Conservation (phyloP, 2,113 vertebrate species). For the Prunella fulvescens region DNA sequence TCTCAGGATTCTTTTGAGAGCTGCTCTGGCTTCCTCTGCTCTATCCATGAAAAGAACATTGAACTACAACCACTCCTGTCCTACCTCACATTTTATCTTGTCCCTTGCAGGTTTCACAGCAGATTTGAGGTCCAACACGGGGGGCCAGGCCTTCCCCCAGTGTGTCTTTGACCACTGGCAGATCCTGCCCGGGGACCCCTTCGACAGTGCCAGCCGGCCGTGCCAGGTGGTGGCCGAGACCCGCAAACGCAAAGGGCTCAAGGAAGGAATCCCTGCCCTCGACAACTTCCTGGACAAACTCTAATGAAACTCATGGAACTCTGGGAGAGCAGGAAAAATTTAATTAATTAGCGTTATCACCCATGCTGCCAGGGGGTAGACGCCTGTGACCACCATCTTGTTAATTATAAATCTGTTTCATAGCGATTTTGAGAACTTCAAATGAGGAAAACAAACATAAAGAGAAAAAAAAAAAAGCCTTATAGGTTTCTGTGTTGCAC, state of each 20-base stretch:
- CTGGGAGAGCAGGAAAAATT: not conserved
- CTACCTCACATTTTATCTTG: accelerated
- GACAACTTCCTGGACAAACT: constrained; percentile 96
- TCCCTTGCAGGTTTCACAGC: constrained; percentile 86
- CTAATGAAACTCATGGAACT: constrained; percentile 7
- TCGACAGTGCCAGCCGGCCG: constrained; percentile 75
- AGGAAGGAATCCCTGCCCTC: constrained; percentile 88
- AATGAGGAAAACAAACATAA: not conserved
- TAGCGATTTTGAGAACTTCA: constrained; percentile 57
- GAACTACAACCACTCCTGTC: accelerated
- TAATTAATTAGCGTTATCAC: constrained; percentile 2
- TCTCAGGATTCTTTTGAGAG: accelerated
- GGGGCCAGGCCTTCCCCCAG: constrained; percentile 95
- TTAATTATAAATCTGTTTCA: constrained; percentile 19
- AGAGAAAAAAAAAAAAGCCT: not conserved
- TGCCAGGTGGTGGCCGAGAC: constrained; percentile 81
- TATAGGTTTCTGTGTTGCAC: constrained; percentile 49
- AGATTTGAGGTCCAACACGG: constrained; percentile 89
- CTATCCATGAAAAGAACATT: accelerated
- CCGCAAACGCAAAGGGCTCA: constrained; percentile 92
- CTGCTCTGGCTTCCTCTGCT: accelerated
- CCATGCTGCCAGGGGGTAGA: not conserved
- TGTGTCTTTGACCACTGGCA: constrained; percentile 98
- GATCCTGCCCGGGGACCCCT: constrained; percentile 87
- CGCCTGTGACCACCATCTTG: not conserved